Percentiles rank a stretch among this genome's conserved stretches.
phyloP scores from a whole-genome alignment of 53 echinoderm and acorn worm genomes.

The Echinarachnius parma region DNA sequence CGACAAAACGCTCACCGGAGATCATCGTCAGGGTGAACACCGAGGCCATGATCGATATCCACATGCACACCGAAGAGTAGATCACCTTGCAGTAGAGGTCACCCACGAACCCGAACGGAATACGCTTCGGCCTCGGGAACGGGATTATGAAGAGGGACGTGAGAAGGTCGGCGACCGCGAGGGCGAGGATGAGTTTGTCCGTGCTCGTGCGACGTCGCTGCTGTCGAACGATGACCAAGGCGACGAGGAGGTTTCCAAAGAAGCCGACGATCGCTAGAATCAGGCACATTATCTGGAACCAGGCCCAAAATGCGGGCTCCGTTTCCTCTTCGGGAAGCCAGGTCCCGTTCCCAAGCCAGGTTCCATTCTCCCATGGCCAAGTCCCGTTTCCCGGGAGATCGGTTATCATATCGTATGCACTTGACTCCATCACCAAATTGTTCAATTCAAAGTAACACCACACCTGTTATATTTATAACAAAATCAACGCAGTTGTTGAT shows the following conservation, averaged over 20 bases:
- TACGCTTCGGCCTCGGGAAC: conserved; percentile 30
- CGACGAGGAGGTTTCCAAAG: conserved; percentile 48
- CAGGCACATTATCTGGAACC: conserved; percentile 55
- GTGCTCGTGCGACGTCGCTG: conserved; percentile 50
- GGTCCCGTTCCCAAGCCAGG: too few relatives aligned
- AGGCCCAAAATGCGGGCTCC: conserved; percentile 37
- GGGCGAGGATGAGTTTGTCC: conserved; percentile 51
- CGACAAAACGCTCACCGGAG: conserved; percentile 75
- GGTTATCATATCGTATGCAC: too few relatives aligned
- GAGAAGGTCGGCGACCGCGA: conserved; percentile 54
- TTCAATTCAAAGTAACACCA: too few relatives aligned
- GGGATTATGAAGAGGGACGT: conserved; percentile 58
- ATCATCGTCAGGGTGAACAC: conserved; percentile 73
- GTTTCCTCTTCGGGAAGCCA: conserved; percentile 13
- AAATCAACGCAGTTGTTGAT: too few relatives aligned
- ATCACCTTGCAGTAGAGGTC: conserved; percentile 78
- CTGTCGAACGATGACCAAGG: conserved; percentile 39
- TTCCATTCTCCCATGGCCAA: too few relatives aligned
- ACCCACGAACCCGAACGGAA: conserved; percentile 45
- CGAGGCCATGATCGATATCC: conserved; percentile 85
- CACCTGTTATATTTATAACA: too few relatives aligned
- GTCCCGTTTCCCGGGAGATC: too few relatives aligned
- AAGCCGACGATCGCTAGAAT: conserved; percentile 44
- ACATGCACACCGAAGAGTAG: conserved; percentile 69
- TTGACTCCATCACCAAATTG: too few relatives aligned